phyloP scores from a whole-genome alignment of 2,113 vertebrate genomes.

The Balaeniceps rex region DNA sequence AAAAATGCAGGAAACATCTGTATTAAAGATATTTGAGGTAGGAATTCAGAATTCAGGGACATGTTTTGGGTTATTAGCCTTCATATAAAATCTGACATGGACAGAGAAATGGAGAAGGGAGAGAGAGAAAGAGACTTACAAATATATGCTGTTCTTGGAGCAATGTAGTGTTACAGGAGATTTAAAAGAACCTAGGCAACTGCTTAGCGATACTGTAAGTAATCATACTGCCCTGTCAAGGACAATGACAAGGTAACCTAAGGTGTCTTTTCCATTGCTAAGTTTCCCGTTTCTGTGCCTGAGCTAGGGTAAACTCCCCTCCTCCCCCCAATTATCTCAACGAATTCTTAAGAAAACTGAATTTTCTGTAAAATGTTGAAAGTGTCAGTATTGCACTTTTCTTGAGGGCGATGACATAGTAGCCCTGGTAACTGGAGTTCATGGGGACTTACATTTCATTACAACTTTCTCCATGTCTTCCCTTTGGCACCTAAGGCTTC shows the following conservation, averaged over 20 bases:
- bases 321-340: not conserved
- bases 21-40: not conserved
- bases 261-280: not conserved
- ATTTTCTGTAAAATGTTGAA: not conserved
- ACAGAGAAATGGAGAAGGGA: not conserved
- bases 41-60: not conserved
- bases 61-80: not conserved
- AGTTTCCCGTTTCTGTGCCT: not conserved
- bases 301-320: not conserved
- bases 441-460: not conserved
- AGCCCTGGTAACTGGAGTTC: not conserved
- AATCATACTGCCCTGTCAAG: not conserved
- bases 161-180: not conserved
- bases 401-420: not conserved
- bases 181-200: not conserved
- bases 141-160: not conserved
- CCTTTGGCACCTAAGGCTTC: not conserved
- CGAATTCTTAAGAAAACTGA: not conserved
- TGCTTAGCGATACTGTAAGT: not conserved
- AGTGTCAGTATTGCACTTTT: not conserved
- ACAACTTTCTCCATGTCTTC: not conserved
- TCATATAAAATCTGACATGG: not conserved
- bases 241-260: not conserved
- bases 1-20: not conserved
- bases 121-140: not conserved